Percentiles rank a stretch among this genome's conserved stretches.
Conservation (phyloP, 2,888 invertebrate species). For the Pachymerium ferrugineum region DNA sequence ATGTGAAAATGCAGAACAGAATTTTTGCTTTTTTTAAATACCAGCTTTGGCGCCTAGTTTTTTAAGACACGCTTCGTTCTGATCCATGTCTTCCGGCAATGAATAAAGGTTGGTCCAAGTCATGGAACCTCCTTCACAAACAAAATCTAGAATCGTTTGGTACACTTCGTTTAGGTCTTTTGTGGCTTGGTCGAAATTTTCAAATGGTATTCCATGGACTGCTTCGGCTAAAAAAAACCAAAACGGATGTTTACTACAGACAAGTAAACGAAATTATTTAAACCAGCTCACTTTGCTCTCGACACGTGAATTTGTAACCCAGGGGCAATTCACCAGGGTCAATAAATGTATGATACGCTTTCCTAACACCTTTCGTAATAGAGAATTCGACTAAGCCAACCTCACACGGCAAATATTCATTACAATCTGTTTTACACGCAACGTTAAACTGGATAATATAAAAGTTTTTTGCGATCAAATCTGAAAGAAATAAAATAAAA, state of each 20-base stretch:
- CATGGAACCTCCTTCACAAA: no score
- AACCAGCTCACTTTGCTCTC: neutral
- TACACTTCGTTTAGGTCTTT: no score
- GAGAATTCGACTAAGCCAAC: constrained; percentile 43
- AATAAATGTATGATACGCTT: constrained; percentile 42
- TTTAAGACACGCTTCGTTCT: no score
- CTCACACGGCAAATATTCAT: constrained; percentile 42
- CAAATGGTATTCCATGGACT: no score
- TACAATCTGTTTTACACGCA: constrained; percentile 42
- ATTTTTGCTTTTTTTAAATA: neutral
- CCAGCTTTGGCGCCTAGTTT: no score
- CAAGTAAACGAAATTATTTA: no score
- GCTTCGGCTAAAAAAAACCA: neutral
- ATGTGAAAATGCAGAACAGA: neutral
- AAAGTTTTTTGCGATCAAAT: constrained; percentile 35
- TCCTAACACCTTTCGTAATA: constrained; percentile 42
- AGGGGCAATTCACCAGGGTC: constrained; percentile 40
- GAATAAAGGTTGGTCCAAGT: no score
- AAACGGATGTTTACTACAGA: neutral
- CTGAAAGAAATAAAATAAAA: neutral
- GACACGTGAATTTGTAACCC: neutral
- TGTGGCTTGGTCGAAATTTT: no score
- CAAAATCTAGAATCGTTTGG: no score
- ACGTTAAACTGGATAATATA: constrained; percentile 43
- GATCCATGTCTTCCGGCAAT: no score